phyloP scores from a whole-genome alignment of 2,888 invertebrate genomes.

The Cabera pusaria region DNA sequence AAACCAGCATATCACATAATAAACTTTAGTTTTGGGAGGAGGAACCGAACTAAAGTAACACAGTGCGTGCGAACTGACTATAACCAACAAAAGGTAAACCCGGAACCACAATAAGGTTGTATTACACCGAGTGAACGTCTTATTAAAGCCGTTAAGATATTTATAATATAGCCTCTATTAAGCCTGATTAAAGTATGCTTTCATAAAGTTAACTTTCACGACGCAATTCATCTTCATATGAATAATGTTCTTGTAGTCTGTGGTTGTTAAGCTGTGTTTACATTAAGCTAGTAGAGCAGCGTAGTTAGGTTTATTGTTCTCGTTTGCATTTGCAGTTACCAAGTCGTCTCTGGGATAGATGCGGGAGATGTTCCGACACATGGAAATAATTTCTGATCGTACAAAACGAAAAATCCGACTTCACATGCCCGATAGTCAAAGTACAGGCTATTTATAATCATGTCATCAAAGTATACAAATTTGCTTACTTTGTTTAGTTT shows the following conservation, averaged over 20 bases:
- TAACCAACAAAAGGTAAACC: slow-evolving; percentile 19
- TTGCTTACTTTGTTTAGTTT: too few species aligned
- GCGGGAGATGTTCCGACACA: too few species aligned
- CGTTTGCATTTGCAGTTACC: too few species aligned
- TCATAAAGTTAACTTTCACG: slow-evolving; percentile 35
- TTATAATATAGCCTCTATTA: slow-evolving; percentile 14
- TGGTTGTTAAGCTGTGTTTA: too few species aligned
- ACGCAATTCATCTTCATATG: slow-evolving; percentile 42
- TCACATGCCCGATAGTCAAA: too few species aligned
- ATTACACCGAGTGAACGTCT: slow-evolving; percentile 15
- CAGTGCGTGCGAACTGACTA: slow-evolving; percentile 21
- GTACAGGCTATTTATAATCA: too few species aligned
- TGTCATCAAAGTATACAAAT: too few species aligned
- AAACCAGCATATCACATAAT: slow-evolving; percentile 2
- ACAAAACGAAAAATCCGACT: too few species aligned
- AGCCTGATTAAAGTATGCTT: slow-evolving; percentile 19
- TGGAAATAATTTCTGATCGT: too few species aligned
- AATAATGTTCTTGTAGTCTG: slow-evolving; percentile 37
- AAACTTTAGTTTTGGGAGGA: slow-evolving; percentile 3
- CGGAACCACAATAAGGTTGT: slow-evolving; percentile 17
- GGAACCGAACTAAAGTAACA: slow-evolving; percentile 20
- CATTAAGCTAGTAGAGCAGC: too few species aligned
- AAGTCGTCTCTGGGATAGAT: too few species aligned
- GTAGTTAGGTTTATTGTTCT: too few species aligned
- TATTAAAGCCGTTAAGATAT: slow-evolving; percentile 18